phyloP scores from a whole-genome alignment of 92 coral and sea anemone genomes.

The Epizoanthus rinbou region DNA sequence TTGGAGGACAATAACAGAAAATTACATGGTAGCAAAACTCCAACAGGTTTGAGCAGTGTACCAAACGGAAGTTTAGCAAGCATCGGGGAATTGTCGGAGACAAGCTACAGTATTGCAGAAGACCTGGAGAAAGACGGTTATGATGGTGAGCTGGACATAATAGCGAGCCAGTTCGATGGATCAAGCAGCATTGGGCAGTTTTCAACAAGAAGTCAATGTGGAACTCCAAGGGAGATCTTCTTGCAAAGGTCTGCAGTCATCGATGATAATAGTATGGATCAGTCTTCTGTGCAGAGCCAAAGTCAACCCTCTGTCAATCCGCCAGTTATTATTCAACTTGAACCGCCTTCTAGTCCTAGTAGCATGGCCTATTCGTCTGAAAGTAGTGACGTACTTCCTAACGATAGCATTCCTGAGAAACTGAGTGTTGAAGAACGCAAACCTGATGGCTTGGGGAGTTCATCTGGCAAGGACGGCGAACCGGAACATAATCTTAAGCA shows the following conservation, averaged over 20 bases:
- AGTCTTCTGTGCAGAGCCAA: background rate
- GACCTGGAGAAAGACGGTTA: background rate
- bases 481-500: constrained; percentile 12
- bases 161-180: background rate
- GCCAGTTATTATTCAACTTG: constrained; percentile 19
- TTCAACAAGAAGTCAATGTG: constrained; percentile 1
- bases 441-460: background rate
- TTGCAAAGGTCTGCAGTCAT: background rate
- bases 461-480: background rate
- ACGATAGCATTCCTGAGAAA: background rate
- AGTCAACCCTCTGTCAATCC: background rate
- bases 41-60: background rate
- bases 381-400: background rate
- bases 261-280: background rate
- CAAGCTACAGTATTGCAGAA: background rate
- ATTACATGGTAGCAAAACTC: constrained; percentile 20
- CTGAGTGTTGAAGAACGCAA: background rate
- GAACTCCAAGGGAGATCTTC: background rate
- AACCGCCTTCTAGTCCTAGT: constrained; percentile 52
- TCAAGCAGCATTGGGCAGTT: background rate
- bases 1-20: background rate
- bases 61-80: constrained; percentile 13
- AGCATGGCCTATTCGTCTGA: background rate
- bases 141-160: background rate
- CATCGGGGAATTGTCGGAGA: background rate